Conservation (phyloP, 2,113 vertebrate species). For the Halcyon malimbica region DNA sequence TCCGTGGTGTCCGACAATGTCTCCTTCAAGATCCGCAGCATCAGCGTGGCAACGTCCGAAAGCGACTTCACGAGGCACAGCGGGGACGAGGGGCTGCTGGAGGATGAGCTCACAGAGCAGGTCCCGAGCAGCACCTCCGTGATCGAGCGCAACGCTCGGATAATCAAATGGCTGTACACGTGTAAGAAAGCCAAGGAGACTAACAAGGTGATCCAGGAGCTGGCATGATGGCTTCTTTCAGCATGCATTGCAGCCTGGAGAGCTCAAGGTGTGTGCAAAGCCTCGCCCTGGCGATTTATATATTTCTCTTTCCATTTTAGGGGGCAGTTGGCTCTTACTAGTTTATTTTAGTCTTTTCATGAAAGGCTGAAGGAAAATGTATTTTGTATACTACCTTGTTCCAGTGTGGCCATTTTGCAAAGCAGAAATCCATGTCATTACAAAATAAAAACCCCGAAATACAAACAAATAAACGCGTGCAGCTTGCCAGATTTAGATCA, state of each 20-base stretch:
- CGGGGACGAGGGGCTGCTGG: slow-evolving; percentile 80
- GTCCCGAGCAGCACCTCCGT: slow-evolving; percentile 81
- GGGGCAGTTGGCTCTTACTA: background rate
- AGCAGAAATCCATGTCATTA: background rate
- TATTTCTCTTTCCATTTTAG: background rate
- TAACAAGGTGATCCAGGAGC: slow-evolving; percentile 78
- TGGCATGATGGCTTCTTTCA: slow-evolving; percentile 68
- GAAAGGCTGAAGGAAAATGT: background rate
- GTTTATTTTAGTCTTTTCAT: background rate
- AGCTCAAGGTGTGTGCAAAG: slow-evolving; percentile 47
- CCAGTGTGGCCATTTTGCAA: background rate
- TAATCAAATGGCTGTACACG: slow-evolving; percentile 97
- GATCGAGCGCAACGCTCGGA: slow-evolving; percentile 93
- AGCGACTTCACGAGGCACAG: slow-evolving; percentile 84
- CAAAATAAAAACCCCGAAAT: background rate
- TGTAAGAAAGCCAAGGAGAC: slow-evolving; percentile 87
- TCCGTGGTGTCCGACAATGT: slow-evolving; percentile 76
- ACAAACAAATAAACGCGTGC: background rate
- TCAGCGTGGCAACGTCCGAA: slow-evolving; percentile 85
- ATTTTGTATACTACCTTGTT: background rate
- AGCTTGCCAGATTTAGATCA: background rate
- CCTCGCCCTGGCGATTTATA: background rate
- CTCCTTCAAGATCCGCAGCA: slow-evolving; percentile 77
- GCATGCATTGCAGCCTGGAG: background rate
- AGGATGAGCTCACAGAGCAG: slow-evolving; percentile 80